phyloP scores from a whole-genome alignment of 1,140 invertebrate genomes.

The Pseudomyrmex flavicornis region DNA sequence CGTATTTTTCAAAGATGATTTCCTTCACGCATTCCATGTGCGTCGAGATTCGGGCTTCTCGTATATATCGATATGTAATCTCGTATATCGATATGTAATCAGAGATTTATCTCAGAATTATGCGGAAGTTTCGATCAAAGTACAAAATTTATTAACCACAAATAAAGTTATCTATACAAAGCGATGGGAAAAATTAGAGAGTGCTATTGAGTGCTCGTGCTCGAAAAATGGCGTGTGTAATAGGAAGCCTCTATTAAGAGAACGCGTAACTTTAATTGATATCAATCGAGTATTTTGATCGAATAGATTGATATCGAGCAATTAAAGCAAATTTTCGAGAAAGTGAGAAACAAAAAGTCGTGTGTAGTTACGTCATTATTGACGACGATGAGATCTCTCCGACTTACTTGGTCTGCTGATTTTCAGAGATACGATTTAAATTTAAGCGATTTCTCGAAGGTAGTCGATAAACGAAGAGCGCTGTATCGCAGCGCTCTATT shows the following conservation, averaged over 20 bases:
- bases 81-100: not conserved
- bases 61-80: not conserved
- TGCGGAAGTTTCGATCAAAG: slow-evolving; percentile 54
- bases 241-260: not conserved
- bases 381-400: not conserved
- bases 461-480: slow-evolving; percentile 16
- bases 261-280: not conserved
- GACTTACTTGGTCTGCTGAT: slow-evolving; percentile 7
- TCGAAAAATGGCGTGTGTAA: not conserved
- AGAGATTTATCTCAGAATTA: slow-evolving; percentile 32
- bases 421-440: slow-evolving; percentile 51
- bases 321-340: not conserved
- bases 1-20: not conserved
- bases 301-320: slow-evolving; percentile 19
- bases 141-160: slow-evolving; percentile 65
- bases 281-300: too few species aligned
- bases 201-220: not conserved
- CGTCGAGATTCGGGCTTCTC: slow-evolving; percentile 45
- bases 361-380: not conserved
- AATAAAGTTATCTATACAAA: slow-evolving; percentile 43
- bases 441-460: slow-evolving; percentile 37
- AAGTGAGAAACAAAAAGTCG: not conserved
- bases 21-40: slow-evolving; percentile 17
- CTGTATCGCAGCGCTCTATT: slow-evolving; percentile 1
- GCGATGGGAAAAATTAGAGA: not conserved